Base-by-base conservation (phyloP, 2,888 invertebrate genomes). In the Spilosoma lubricipeda region DNA sequence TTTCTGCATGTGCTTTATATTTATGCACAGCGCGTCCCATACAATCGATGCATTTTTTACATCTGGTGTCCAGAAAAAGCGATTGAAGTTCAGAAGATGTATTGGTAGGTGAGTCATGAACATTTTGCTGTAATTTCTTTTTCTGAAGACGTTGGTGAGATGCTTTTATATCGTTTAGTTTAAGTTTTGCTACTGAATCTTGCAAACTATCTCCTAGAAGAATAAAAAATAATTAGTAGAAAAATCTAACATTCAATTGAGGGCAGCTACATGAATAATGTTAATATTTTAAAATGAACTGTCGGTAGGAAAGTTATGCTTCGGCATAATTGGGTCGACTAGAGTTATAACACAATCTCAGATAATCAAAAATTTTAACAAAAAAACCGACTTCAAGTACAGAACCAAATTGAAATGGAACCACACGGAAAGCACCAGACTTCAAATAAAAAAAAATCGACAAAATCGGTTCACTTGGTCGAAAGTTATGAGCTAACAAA, bases 31-130 rank as follows among this genome's bases (percentile, higher is more conserved):
- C 89, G 77, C 84, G 82, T 75, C 91, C 89, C 90, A 93, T 93
- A 73, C 94, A 94, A 42, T 71, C 64, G 1, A 84, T 72, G 74
- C 94, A 93, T 36, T 83, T 77, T 45, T 75, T 86, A 74, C 94
- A 94, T 4, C n/a, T 59, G 0, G 80, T 13, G 30, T 91, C 90
- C 73, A 78, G 82, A 64, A 90, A 91, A 23, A 91, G 84, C 0
- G 83, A 73, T 78, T 90, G 87, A 45, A 91, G 52, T 23, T 90
- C 84, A 67, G 66, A 89, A 3, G 82, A 73, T 69, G 82, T 82
- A 42, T 73, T 86, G 0, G 82, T 74, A 2, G 82, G 79, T 56
- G 85, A 85, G 63, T 42, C 39, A 42, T 77, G 80, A 63, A 88
- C 89, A 4, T 85, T 75, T 70, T 89, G 90, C 4, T 89, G 59